A percentile compares a stretch with the other conserved stretches of the same genome.
These are phyloP conservation scores for Onychostoma macrolepis DNA, from an alignment of 2,113 vertebrate genomes.

Conservation along the genomic window DNA sequence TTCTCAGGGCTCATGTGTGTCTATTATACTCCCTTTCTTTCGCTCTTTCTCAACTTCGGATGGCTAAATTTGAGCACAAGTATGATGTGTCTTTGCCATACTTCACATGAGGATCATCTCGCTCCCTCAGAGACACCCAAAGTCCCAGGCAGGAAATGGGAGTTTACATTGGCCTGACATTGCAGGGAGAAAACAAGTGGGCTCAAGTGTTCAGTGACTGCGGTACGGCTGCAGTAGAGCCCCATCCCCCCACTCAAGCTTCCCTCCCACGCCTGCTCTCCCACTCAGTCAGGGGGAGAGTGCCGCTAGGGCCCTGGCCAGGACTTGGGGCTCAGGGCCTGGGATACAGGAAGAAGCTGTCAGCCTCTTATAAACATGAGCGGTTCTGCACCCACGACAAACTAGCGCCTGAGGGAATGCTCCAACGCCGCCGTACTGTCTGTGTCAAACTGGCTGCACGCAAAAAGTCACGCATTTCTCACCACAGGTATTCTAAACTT, in stretches of 20 bases:
- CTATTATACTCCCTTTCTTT: slow-evolving; percentile 63
- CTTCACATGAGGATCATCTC: slow-evolving; percentile 75
- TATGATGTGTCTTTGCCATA: slow-evolving; percentile 67
- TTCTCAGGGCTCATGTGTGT: slow-evolving; percentile 36
- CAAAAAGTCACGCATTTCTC: slow-evolving; percentile 11
- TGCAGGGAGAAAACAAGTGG: slow-evolving; percentile 65
- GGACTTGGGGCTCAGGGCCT: slow-evolving; percentile 58
- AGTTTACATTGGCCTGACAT: slow-evolving; percentile 79
- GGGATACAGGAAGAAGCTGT: slow-evolving; percentile 79
- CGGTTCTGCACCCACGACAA: slow-evolving; percentile 69
- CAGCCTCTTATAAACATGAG: slow-evolving; percentile 76
- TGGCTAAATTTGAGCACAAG: slow-evolving; percentile 51
- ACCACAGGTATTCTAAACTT: slow-evolving; percentile 37
- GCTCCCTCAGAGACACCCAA: slow-evolving; percentile 69
- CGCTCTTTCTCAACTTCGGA: slow-evolving; percentile 50
- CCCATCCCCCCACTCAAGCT: slow-evolving; percentile 67
- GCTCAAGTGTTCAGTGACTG: slow-evolving; percentile 63
- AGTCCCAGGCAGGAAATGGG: slow-evolving; percentile 75
- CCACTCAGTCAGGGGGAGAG: slow-evolving; percentile 46
- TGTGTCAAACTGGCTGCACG: slow-evolving; percentile 26
- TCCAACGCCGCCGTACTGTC: slow-evolving; percentile 23
- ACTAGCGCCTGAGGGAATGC: slow-evolving; percentile 48
- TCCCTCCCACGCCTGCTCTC: slow-evolving; percentile 67
- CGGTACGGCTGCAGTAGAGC: slow-evolving; percentile 35
- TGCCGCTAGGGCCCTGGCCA: slow-evolving; percentile 41